Base-by-base conservation (phyloP, 2,113 vertebrate genomes). In the Etheostoma cragini region DNA sequence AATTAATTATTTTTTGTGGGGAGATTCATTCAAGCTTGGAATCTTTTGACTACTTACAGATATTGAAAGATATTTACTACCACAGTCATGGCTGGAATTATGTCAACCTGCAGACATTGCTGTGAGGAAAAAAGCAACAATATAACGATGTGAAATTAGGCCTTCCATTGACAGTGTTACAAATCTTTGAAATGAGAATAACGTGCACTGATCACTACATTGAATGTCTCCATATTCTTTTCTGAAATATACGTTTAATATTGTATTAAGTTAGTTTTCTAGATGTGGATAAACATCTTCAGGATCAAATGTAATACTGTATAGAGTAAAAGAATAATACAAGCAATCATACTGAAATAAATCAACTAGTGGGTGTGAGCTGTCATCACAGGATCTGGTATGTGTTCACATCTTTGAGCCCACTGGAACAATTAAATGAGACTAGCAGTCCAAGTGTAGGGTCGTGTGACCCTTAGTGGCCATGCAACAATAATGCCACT, bases 31-130 rank as follows among this genome's bases (percentile, higher is more conserved):
- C 3, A 26, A 52, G 13, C 47, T 2, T 72, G 38, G 10, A 42
- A 42, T 75, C n/a, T 49, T 49, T 12, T 45, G 14, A 15, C n/a
- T 73, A 91, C 90, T 93, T 81, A 93, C 92, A 92, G 3, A 57
- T 80, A 82, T 30, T 24, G 45, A 53, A 90, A 47, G 49, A 79
- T 63, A 81, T 54, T 53, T 3, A 3, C 16, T 0, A 1, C 11
- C 19, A 1, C 1, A 71, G n/a, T 46, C 91, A 91, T 91, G 75
- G 57, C 70, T 80, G 33, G 53, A 50, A 38, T 45, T 30, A 8
- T 22, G 0, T 76, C 21, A 45, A 13, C 47, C 24, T 76, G 53
- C 76, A 70, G 81, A 70, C 75, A 88, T 81, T 33, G 86, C 73
- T 89, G 81, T 24, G 24, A 52, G 67, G 17, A 5, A 4, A 56